Evolutionary conservation across 2,888 invertebrate species (phyloP), one percentile per base, ranked within the genome.

Genomic region (Andricus quercusramuli): DNA sequence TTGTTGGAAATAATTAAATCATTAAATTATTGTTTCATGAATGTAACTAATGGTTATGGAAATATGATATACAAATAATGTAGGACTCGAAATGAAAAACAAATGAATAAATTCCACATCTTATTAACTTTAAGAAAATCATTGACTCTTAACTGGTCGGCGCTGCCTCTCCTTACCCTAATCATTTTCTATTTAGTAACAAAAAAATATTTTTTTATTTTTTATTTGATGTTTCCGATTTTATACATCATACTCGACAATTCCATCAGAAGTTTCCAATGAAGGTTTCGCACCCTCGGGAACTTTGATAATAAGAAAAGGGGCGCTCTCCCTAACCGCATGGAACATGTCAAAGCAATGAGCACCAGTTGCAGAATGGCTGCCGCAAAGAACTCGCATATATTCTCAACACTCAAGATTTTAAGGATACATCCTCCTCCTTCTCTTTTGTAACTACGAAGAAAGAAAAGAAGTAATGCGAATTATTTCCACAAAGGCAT

Each of bases 311-410:
- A 68, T 81, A 79, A 79, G 66, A 62, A 79, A 82, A 78, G 74
- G 85, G 79, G 68, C 66, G 81, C 78, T 86, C 85, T 83, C 84
- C 82, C 82, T 47, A 84, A 84, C 85, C 86, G 78, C 79, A 44
- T 76, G 29, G 79, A 81, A 82, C 83, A 83, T 84, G 83, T 84
- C 83, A 85, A 83, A 82, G 84, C 82, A 82, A 84, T 84, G 78
- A 80, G 83, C 79, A 81, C 82, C 84, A 81, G 80, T 80, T 80
- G 44, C 37, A 78, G 80, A 79, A 74, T 74, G 51, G 56, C 29
- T 51, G 32, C 56, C 62, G 25, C n/a, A 74, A 68, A 74, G 56
- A 20, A 74, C 74, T 74, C 56, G 32, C 32, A 74, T 56, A 11
- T 47, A 74, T 56, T 51, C 56, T 56, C 74, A 56, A 74, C 51